Percentiles rank a stretch among this genome's conserved stretches.
Evolutionary conservation across 1,140 invertebrate genomes (phyloP).

Genomic region (Drosophila gunungcola): DNA sequence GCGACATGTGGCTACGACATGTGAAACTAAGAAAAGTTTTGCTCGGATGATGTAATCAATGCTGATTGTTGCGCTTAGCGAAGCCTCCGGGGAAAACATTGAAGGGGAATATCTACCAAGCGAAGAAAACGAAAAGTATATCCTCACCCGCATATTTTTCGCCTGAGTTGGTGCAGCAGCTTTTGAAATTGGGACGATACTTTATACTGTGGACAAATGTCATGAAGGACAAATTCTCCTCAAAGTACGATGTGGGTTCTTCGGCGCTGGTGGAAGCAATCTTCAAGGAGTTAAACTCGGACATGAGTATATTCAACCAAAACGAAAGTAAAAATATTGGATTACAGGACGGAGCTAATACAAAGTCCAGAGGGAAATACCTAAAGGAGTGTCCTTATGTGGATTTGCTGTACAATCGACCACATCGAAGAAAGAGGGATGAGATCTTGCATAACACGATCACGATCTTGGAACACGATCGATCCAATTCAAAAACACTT

Average conservation of each 20-base stretch:
- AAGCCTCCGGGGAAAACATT: background rate
- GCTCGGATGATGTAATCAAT: background rate
- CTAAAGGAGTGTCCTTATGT: background rate
- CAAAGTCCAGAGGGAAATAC: background rate
- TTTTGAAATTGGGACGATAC: too few species aligned
- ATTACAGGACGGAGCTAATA: background rate
- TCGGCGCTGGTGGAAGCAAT: too few species aligned
- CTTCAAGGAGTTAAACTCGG: too few species aligned
- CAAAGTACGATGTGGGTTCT: too few species aligned
- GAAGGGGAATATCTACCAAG: too few species aligned
- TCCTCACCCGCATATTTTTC: too few species aligned
- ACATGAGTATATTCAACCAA: too few species aligned
- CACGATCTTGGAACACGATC: too few species aligned
- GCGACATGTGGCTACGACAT: background rate
- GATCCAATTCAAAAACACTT: conserved; percentile 3
- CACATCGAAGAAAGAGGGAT: conserved; percentile 6
- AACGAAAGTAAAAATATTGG: background rate
- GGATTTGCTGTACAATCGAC: conserved; percentile 1
- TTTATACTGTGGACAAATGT: too few species aligned
- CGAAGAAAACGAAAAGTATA: too few species aligned
- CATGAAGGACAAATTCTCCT: too few species aligned
- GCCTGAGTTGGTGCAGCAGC: too few species aligned
- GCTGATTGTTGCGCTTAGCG: conserved; percentile 5
- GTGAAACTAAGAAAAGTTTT: background rate
- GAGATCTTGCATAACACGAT: conserved; percentile 2